Evolutionary conservation across 2,888 invertebrate species (phyloP), one percentile per base, ranked within the genome.

Genomic region (Peribatodes rhomboidaria): DNA sequence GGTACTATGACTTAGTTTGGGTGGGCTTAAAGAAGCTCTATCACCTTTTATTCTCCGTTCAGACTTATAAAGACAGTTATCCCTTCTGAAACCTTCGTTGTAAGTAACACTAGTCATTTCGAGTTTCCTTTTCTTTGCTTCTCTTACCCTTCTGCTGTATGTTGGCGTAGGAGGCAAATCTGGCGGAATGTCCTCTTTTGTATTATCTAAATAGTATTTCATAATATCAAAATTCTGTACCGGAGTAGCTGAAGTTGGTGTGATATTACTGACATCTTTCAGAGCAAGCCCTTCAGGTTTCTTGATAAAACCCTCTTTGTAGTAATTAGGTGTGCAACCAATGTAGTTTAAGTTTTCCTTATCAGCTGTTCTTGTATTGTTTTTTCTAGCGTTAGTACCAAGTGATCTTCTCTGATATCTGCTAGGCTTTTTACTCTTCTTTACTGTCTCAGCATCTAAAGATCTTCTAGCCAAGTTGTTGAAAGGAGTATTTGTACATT

Each of bases 241-340:
- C 6, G 93, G 90, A 1, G 91, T 92, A 0, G 78, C 81, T 14
- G 90, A 84, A 16, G 87, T 94, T 0, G 95, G 94, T 2, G 95
- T 95, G n/a, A 95, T 89, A 75, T 95, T 95, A 75, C 95, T 95
- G 9, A 95, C 94, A 78, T 95, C 95, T 82, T 94, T 93, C 0
- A 95, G 83, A 10, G 92, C 92, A 58, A 87, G 74, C 0, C 84
- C 90, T 70, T 94, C 94, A 22, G 89, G 79, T 81, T 94, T 95
- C 63, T 94, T 94, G 2, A 88, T 75, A 22, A 94, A 94, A 2
- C 94, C 94, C 70, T 95, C 94, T 77, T 94, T 94, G 68, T 90
- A 95, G 72, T 94, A 94, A 73, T 95, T 95, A 69, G 95, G 95
- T 57, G 95, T 95, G 69, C 94, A 93, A 7, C 92, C 92, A 61